phyloP scores from a whole-genome alignment of 1,140 invertebrate genomes.

The Lepidotrigona ventralis region DNA sequence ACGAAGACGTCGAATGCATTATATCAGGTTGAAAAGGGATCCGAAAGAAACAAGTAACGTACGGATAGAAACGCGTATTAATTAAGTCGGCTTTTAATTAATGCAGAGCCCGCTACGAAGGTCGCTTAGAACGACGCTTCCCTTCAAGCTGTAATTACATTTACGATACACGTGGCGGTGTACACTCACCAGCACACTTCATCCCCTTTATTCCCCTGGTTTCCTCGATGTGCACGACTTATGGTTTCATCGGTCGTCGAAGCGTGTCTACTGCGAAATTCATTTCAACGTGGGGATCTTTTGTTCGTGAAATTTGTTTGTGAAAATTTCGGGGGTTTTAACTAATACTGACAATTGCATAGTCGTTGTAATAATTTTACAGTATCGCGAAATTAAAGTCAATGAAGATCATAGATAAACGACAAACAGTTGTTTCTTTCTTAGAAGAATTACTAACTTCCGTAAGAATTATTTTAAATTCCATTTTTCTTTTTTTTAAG shows the following conservation, averaged over 20 bases:
- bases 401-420: background rate
- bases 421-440: background rate
- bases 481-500: too few relatives aligned
- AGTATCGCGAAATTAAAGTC: background rate
- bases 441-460: background rate
- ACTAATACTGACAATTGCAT: too few relatives aligned
- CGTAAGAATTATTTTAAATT: background rate
- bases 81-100: constrained; percentile 63
- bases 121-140: constrained; percentile 51
- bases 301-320: background rate
- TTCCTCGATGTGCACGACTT: background rate
- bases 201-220: constrained; percentile 4
- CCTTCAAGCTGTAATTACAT: constrained; percentile 71
- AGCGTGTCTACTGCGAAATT: background rate
- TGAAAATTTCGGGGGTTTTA: too few relatives aligned
- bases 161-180: constrained; percentile 60
- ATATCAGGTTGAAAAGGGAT: background rate
- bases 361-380: background rate
- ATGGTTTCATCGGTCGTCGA: background rate
- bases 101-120: constrained; percentile 56
- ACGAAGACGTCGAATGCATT: too few relatives aligned
- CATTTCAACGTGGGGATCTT: background rate
- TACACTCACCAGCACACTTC: constrained; percentile 49
- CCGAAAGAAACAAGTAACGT: background rate
- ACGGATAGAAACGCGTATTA: constrained; percentile 51